Conservation (phyloP, 2,113 vertebrate species). For the Megaptera novaeangliae region DNA sequence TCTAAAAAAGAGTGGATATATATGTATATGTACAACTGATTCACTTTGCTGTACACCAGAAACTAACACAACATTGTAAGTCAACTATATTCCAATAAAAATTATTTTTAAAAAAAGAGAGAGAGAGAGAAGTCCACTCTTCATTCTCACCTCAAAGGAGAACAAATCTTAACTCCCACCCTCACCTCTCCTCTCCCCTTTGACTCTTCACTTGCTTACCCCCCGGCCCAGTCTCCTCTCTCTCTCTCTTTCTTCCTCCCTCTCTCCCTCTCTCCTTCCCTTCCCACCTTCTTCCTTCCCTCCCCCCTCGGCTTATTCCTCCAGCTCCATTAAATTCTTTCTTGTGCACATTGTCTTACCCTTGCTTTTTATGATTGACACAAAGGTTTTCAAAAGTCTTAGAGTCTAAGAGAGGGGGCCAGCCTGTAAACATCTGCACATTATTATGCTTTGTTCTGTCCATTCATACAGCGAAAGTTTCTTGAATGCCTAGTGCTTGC, state of each 20-base stretch:
- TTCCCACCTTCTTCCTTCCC: too few species aligned
- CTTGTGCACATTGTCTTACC: background rate
- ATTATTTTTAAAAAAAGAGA: too few species aligned
- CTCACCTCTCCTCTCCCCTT: background rate
- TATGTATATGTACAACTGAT: too few species aligned
- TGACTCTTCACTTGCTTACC: background rate
- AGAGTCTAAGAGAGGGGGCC: background rate
- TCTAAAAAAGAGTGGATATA: too few species aligned
- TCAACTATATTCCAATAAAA: too few species aligned
- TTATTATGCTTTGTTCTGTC: background rate
- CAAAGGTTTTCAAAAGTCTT: background rate
- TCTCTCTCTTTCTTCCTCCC: background rate
- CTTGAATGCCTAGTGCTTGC: background rate
- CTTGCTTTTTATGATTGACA: background rate
- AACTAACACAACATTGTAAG: too few species aligned
- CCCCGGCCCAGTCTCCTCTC: background rate
- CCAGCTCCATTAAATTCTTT: background rate
- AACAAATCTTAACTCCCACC: background rate
- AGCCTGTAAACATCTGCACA: background rate
- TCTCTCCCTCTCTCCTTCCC: background rate
- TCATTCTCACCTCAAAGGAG: background rate
- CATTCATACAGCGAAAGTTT: background rate
- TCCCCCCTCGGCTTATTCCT: background rate
- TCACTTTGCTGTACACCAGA: too few species aligned
- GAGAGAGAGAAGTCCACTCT: background rate